Percentiles rank a stretch among this genome's conserved stretches.
phyloP scores from a whole-genome alignment of 2,888 invertebrate species.

The Ecliptopera silaceata region DNA sequence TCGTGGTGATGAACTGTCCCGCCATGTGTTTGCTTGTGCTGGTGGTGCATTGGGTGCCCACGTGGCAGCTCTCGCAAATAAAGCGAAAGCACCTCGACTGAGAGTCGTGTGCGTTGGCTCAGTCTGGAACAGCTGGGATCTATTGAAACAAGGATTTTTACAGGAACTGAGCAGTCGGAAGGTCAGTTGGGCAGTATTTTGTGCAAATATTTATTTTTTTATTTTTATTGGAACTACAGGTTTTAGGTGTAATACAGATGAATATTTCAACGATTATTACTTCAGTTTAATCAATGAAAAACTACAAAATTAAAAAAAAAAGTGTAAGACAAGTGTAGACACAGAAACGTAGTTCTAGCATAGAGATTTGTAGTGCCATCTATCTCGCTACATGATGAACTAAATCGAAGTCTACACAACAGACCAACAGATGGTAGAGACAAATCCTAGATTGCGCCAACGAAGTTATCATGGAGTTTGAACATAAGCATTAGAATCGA shows the following conservation, averaged over 20 bases:
- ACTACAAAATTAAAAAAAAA: too few species aligned
- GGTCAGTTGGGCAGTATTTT: slow-evolving; percentile 36
- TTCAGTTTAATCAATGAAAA: too few species aligned
- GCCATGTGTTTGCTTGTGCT: slow-evolving; percentile 86
- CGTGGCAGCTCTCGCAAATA: slow-evolving; percentile 87
- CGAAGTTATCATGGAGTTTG: too few species aligned
- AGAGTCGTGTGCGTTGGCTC: slow-evolving; percentile 96
- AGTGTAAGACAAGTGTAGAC: too few species aligned
- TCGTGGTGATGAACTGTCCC: slow-evolving; percentile 87
- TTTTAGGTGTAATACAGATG: neutral
- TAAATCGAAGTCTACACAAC: too few species aligned
- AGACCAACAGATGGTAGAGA: too few species aligned
- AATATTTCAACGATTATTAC: neutral
- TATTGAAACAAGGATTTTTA: slow-evolving; percentile 88
- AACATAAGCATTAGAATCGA: too few species aligned
- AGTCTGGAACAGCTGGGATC: slow-evolving; percentile 96
- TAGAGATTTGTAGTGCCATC: too few species aligned
- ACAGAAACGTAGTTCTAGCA: too few species aligned
- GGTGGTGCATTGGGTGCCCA: slow-evolving; percentile 86
- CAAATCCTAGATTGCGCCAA: too few species aligned
- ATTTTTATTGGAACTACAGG: neutral
- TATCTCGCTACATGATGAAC: too few species aligned
- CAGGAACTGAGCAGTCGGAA: slow-evolving; percentile 72
- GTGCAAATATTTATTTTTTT: neutral
- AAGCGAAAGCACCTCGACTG: slow-evolving; percentile 85